Evolutionary conservation across 2,113 vertebrate genomes (phyloP).

Genomic region (Rostratula benghalensis): DNA sequence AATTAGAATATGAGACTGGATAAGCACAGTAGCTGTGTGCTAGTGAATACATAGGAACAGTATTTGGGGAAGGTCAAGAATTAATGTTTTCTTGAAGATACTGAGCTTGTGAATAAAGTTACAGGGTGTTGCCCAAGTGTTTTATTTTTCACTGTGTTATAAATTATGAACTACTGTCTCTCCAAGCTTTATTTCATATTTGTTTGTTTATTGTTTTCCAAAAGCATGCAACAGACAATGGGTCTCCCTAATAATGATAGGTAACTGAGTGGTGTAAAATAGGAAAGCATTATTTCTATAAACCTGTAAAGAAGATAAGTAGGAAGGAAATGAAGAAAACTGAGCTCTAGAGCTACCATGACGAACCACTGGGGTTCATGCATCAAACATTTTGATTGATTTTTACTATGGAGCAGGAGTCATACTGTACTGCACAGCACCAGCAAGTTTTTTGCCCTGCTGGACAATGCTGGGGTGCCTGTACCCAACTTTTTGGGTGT

Average conservation of each 20-base stretch:
- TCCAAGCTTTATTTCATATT: not conserved
- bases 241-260: not conserved
- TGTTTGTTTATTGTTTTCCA: not conserved
- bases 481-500: not conserved
- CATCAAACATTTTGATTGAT: not conserved
- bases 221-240: not conserved
- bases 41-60: not conserved
- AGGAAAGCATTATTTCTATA: not conserved
- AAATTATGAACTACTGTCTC: not conserved
- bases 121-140: not conserved
- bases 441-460: not conserved
- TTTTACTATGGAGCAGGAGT: not conserved
- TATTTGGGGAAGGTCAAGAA: not conserved
- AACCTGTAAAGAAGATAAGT: not conserved
- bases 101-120: not conserved
- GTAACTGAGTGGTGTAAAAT: not conserved
- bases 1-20: not conserved
- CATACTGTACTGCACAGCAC: not conserved
- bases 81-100: not conserved
- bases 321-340: not conserved
- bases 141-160: not conserved
- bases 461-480: rapidly evolving
- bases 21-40: not conserved
- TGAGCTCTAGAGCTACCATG: not conserved
- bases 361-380: not conserved